Evolutionary conservation across 2,797 vertebrate species (phyloP).

Genomic region (Enteromius argenteus): DNA sequence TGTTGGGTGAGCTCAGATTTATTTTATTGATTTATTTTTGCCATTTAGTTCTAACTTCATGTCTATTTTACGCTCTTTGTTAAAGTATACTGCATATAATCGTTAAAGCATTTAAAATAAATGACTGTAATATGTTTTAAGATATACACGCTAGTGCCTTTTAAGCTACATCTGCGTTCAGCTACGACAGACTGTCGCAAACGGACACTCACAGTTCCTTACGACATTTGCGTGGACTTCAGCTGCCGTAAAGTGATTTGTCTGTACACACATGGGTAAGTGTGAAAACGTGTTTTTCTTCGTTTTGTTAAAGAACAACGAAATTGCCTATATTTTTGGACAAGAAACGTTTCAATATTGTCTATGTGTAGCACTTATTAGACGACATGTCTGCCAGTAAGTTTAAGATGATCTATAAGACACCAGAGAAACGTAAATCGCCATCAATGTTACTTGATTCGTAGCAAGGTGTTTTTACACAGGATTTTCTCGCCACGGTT

Average conservation of each 20-base stretch:
- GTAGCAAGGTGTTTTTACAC: background rate
- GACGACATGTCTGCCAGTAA: background rate
- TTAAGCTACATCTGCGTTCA: background rate
- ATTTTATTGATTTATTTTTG: background rate
- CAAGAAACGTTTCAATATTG: background rate
- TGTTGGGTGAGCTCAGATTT: background rate
- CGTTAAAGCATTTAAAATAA: background rate
- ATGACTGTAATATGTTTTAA: background rate
- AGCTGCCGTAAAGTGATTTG: constrained; percentile 46
- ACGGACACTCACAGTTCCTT: background rate
- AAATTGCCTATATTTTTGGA: background rate
- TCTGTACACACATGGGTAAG: constrained; percentile 59
- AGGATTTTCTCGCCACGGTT: background rate
- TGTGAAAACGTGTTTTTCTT: constrained; percentile 49
- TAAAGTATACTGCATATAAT: background rate
- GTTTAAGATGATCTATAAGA: background rate
- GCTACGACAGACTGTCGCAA: constrained; percentile 17
- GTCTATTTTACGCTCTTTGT: background rate
- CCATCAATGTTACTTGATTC: background rate
- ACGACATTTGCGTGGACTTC: background rate
- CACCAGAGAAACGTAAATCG: background rate
- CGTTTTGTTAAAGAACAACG: background rate
- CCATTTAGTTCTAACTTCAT: background rate
- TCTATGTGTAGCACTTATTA: background rate
- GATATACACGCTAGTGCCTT: background rate